Evolutionary conservation across 2,113 vertebrate genomes (phyloP).

Genomic region (Megaleporinus macrocephalus): DNA sequence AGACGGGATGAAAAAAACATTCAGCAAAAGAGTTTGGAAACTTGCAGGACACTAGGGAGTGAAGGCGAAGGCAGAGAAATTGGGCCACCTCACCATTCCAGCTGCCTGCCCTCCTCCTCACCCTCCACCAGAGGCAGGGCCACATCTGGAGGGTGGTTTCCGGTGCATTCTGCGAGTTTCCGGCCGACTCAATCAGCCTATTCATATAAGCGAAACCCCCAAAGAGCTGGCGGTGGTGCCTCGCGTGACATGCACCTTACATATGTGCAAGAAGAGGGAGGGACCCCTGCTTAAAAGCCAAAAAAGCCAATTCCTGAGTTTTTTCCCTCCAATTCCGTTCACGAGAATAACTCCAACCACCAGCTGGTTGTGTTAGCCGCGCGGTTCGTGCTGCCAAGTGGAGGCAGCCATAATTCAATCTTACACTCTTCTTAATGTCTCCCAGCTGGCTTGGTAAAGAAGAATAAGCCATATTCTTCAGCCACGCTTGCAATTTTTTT

Average conservation of each 20-base stretch:
- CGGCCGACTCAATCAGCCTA: conserved; percentile 56
- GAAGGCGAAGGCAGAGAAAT: not conserved
- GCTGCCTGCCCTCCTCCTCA: conserved; percentile 64
- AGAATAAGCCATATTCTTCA: conserved; percentile 46
- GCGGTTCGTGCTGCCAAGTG: conserved; percentile 42
- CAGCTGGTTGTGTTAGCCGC: conserved; percentile 57
- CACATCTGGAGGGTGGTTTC: conserved; percentile 74
- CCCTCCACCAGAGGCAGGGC: conserved; percentile 65
- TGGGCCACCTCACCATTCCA: not conserved
- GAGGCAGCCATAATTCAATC: conserved; percentile 35
- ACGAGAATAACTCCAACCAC: conserved; percentile 56
- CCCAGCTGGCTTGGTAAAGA: conserved; percentile 68
- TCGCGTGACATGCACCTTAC: conserved; percentile 68
- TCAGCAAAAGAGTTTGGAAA: not conserved
- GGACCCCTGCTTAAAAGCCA: conserved; percentile 43
- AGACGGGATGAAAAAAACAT: not conserved
- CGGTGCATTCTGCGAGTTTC: conserved; percentile 60
- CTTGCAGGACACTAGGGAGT: not conserved
- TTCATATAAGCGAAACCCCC: conserved; percentile 55
- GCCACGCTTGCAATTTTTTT: conserved; percentile 47
- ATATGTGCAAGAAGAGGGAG: conserved; percentile 53
- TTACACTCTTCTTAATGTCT: conserved; percentile 61
- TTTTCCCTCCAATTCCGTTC: conserved; percentile 50
- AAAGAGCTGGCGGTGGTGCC: conserved; percentile 21
- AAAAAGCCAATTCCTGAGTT: conserved; percentile 47